phyloP scores from a whole-genome alignment of 1,140 invertebrate genomes.

The Capitella teleta region DNA sequence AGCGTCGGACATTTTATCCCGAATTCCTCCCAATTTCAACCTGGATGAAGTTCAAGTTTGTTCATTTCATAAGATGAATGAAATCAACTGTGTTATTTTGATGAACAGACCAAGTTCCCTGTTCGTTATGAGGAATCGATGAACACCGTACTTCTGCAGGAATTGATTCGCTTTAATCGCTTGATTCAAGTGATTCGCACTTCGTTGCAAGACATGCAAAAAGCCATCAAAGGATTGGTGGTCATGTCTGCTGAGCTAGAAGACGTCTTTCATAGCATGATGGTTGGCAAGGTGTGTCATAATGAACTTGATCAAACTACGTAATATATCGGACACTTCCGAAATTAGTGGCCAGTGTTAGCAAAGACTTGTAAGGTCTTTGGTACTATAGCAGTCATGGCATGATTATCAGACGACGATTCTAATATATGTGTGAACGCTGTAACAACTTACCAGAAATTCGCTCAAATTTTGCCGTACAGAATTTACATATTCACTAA shows the following conservation, averaged over 20 bases:
- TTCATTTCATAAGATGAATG: too few species aligned
- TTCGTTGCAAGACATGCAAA: constrained; percentile 35
- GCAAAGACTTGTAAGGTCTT: too few species aligned
- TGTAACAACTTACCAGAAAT: too few species aligned
- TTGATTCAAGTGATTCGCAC: constrained; percentile 32
- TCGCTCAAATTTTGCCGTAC: too few species aligned
- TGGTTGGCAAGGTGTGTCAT: constrained; percentile 49
- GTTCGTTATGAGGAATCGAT: constrained; percentile 42
- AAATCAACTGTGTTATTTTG: too few species aligned
- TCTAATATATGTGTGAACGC: too few species aligned
- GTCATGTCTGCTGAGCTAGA: constrained; percentile 39
- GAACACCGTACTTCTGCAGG: constrained; percentile 43
- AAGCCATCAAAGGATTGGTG: constrained; percentile 39
- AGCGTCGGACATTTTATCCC: constrained; percentile 38
- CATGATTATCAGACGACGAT: too few species aligned
- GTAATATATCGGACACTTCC: too few species aligned
- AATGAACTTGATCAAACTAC: too few species aligned
- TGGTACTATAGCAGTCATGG: too few species aligned
- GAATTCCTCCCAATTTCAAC: constrained; percentile 40
- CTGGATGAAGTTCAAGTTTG: constrained; percentile 42
- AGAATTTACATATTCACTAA: too few species aligned
- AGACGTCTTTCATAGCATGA: constrained; percentile 41
- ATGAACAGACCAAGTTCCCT: constrained; percentile 36
- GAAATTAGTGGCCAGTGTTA: too few species aligned
- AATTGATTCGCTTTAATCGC: constrained; percentile 42